phyloP scores from a whole-genome alignment of 2,888 invertebrate genomes.

The Chaetogeoica ovagalla region DNA sequence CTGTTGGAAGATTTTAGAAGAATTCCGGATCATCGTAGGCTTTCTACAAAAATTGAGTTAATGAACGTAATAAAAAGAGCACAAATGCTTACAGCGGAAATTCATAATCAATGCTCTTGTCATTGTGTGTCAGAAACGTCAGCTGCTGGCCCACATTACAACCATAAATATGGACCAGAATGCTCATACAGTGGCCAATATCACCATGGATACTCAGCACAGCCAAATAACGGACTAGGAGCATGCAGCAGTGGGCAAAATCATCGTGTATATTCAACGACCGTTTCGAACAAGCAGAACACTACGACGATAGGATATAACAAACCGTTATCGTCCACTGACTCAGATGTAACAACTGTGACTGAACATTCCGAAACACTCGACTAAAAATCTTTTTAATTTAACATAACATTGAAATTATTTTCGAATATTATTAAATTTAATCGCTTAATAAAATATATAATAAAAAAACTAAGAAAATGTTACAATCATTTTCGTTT shows the following conservation, averaged over 20 bases:
- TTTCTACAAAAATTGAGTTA: constrained; percentile 17
- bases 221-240: not conserved
- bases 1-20: constrained; percentile 14
- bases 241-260: constrained; percentile 12
- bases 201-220: not conserved
- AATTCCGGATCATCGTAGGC: constrained; percentile 10
- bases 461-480: not conserved
- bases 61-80: constrained; percentile 11
- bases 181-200: constrained; percentile 2
- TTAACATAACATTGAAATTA: not conserved
- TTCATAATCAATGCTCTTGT: constrained; percentile 2
- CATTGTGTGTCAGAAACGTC: not conserved
- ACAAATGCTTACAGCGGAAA: constrained; percentile 7
- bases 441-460: not conserved
- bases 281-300: not conserved
- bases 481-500: not conserved
- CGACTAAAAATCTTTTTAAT: not conserved
- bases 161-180: not conserved
- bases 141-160: not conserved
- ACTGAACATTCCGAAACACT: not conserved
- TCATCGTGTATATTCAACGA: not conserved
- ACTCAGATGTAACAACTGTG: constrained; percentile 7
- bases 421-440: too few species aligned
- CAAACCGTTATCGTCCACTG: not conserved
- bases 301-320: not conserved